Conservation (phyloP, 2,113 vertebrate species). For the Hemiprocne comata region DNA sequence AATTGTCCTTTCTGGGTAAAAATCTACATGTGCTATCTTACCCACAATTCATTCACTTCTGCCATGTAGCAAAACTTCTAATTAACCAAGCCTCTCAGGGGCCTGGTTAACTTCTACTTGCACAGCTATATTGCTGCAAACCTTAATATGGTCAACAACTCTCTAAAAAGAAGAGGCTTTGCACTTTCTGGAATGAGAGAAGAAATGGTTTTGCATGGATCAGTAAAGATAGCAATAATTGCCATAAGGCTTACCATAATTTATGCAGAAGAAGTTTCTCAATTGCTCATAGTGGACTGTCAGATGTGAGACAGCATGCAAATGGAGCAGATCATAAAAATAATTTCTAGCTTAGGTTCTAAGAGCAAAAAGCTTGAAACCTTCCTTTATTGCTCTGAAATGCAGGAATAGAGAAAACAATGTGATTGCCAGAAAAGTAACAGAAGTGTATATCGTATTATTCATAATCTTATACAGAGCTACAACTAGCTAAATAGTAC, state of each 20-base stretch:
- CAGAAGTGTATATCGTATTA: constrained; percentile 6
- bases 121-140: constrained; percentile 40
- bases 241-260: constrained; percentile 60
- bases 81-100: constrained; percentile 43
- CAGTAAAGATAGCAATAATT: constrained; percentile 69
- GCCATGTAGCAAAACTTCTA: constrained; percentile 33
- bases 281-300: constrained; percentile 66
- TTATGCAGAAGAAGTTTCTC: constrained; percentile 63
- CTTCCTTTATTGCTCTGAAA: constrained; percentile 34
- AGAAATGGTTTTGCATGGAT: constrained; percentile 63
- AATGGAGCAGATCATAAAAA: constrained; percentile 60
- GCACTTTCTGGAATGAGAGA: constrained; percentile 46
- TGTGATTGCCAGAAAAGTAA: not conserved
- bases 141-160: constrained; percentile 43
- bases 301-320: constrained; percentile 63
- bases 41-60: constrained; percentile 27
- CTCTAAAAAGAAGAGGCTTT: constrained; percentile 53
- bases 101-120: constrained; percentile 55
- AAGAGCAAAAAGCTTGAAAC: constrained; percentile 41
- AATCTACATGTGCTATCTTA: not conserved
- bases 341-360: constrained; percentile 49
- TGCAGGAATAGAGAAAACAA: not conserved
- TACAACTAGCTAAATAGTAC: constrained; percentile 6
- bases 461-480: not conserved
- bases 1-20: constrained; percentile 23